Percentiles rank a stretch among this genome's conserved stretches.
Conservation (phyloP, 1,140 invertebrate species). For the Planococcus citri region DNA sequence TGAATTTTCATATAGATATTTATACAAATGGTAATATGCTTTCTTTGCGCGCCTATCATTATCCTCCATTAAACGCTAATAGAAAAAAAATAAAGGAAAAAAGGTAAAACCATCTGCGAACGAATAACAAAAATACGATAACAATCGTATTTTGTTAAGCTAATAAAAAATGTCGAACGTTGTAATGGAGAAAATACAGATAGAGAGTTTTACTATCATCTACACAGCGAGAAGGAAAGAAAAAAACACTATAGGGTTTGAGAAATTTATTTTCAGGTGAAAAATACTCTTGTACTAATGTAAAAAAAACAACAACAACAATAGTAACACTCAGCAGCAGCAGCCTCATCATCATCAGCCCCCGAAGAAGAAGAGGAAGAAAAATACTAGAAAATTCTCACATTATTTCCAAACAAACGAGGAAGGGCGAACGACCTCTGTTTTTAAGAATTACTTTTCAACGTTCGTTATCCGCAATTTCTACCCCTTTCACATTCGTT, state of each 20-base stretch:
- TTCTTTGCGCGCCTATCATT: background rate
- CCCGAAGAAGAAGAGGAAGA: background rate
- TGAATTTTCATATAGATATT: too few relatives aligned
- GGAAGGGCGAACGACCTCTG: background rate
- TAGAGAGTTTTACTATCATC: background rate
- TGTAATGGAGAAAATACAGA: background rate
- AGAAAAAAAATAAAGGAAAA: too few relatives aligned
- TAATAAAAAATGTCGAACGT: constrained; percentile 3
- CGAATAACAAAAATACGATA: background rate
- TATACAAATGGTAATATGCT: too few relatives aligned
- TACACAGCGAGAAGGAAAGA: too few relatives aligned
- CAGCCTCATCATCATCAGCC: too few relatives aligned
- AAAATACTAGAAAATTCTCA: background rate
- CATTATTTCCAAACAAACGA: background rate
- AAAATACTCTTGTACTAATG: background rate
- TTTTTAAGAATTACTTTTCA: constrained; percentile 4
- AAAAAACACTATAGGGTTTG: too few relatives aligned
- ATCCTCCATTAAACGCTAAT: background rate
- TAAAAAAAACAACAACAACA: too few relatives aligned
- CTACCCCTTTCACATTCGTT: background rate
- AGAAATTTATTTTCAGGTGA: background rate
- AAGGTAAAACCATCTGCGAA: background rate
- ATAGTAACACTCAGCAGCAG: too few relatives aligned
- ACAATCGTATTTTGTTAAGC: background rate
- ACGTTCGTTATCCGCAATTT: background rate